phyloP scores from a whole-genome alignment of 2,113 vertebrate species.

The Nothocercus nigrocapillus region DNA sequence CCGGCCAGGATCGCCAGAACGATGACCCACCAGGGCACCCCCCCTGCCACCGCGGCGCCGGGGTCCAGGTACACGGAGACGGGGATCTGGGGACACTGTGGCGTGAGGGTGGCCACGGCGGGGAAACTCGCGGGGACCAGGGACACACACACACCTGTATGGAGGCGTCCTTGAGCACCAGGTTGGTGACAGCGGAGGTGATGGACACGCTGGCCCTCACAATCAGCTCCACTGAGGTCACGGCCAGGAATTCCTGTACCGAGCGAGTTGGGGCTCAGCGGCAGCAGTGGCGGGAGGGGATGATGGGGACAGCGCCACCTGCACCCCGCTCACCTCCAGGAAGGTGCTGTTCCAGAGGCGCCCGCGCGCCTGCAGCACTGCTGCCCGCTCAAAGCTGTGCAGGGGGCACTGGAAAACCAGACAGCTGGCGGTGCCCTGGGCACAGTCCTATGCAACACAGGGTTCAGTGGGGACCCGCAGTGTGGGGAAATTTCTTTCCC shows the following conservation, averaged over 20 bases:
- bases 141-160: constrained; percentile 76
- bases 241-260: constrained; percentile 84
- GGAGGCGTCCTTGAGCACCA: constrained; percentile 84
- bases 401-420: constrained; percentile 87
- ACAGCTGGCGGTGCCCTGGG: constrained; percentile 84
- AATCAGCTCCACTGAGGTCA: constrained; percentile 87
- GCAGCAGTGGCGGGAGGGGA: neutral
- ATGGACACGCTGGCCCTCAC: constrained; percentile 89
- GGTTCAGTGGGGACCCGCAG: neutral
- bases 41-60: constrained; percentile 75
- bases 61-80: constrained; percentile 90
- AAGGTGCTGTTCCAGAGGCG: constrained; percentile 94
- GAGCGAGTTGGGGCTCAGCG: neutral
- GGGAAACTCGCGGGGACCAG: no score
- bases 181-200: constrained; percentile 87
- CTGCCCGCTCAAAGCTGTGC: constrained; percentile 84
- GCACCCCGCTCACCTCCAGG: constrained; percentile 82
- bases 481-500: fast-evolving
- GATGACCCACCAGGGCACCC: constrained; percentile 92
- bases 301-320: no score
- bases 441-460: constrained; percentile 82
- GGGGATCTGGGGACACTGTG: constrained; percentile 75
- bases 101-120: neutral
- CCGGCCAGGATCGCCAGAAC: constrained; percentile 88
- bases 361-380: constrained; percentile 83